Base-by-base conservation (phyloP, 1,140 invertebrate species). In the Eriocheir sinensis region DNA sequence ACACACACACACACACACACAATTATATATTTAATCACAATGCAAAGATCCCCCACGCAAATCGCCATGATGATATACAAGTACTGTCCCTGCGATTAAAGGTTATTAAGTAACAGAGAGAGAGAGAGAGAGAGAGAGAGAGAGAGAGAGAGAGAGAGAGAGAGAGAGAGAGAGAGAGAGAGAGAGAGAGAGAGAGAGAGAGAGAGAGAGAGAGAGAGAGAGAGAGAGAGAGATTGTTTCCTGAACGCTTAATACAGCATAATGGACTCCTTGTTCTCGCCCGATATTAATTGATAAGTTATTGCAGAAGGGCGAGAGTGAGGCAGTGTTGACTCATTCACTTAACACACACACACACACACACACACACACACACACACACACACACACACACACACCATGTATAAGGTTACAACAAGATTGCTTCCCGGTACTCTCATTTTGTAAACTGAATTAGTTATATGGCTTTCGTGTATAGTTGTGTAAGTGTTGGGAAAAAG, bases 321-420 rank as follows among this genome's bases (percentile, higher is more conserved):
- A n/a, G n/a, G 60, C 15, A 72, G 60, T 15, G 60, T 30, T 30
- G 80, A 81, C 27, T 81, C n/a, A 81, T 81, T 6, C n/a, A 30
- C 4, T 8, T 8, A 27, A 8, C 27, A 81, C 80, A 81, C 80
- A 81, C 80, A 36, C 80, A 81, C 80, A 81, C 80, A 81, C 80
- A 81, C 80, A 81, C 80, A 36, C 80, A 81, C 80, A 81, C 80
- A 81, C 80, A 81, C 80, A 81, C 80, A 81, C 80, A 81, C 80
- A 81, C 80, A 81, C 80, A 81, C 80, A 81, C 80, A 81, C 80
- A 81, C 80, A 81, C 80, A 81, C 80, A 81, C 80, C 60, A 72
- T 72, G n/a, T 15, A 72, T 15, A 72, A 12, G 15, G n/a, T 72
- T 72, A 72, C 60, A 72, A 12, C n/a, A 15, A 72, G 15, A 15